Evolutionary conservation across 2,888 invertebrate genomes (phyloP), one percentile per base, ranked within the genome.

Genomic region (Ypsolopha scabrella): DNA sequence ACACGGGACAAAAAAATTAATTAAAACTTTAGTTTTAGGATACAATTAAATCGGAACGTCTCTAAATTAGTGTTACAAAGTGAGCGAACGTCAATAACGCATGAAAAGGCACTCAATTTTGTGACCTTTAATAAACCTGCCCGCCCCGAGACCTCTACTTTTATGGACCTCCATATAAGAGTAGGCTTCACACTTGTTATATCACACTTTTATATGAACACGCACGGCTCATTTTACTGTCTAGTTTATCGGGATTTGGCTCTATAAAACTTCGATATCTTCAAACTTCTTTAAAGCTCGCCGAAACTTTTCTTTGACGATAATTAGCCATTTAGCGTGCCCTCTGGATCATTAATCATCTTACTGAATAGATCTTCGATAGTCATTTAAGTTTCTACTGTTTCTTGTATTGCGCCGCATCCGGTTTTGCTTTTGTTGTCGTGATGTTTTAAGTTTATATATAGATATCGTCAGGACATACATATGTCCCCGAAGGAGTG

Each of bases 321-420:
- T 50, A 54, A 54, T 54, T 54, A 54, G 54, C 48, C 43, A 46
- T 51, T 54, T 52, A 36, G 39, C 43, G 13, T 43, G 52, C 10
- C 41, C 39, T 13, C 34, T 10, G 7, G 41, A 41, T 48, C 53
- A 54, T 54, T 50, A 52, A 54, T 54, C 54, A 52, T 33, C 34
- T 11, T 10, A 34, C 9, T 46, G 38, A 51, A 47, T 48, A 41
- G n/a, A 52, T 39, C 24, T 37, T 44, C 51, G 47, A 51, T 51
- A 39, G 11, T 51, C 38, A 45, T 14, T 36, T 50, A 24, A 11
- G 39, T 39, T 9, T 14, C 24, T 24, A 39, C 13, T 41, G 38
- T 50, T 50, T 33, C 24, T 37, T 51, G 14, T 41, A 11, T 24
- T 34, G 50, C 39, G 11, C 44, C 33, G 43, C 35, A 51, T 43